Percentiles rank a stretch among this genome's conserved stretches.
phyloP scores from a whole-genome alignment of 2,888 invertebrate genomes.

The Brenthis hecate region DNA sequence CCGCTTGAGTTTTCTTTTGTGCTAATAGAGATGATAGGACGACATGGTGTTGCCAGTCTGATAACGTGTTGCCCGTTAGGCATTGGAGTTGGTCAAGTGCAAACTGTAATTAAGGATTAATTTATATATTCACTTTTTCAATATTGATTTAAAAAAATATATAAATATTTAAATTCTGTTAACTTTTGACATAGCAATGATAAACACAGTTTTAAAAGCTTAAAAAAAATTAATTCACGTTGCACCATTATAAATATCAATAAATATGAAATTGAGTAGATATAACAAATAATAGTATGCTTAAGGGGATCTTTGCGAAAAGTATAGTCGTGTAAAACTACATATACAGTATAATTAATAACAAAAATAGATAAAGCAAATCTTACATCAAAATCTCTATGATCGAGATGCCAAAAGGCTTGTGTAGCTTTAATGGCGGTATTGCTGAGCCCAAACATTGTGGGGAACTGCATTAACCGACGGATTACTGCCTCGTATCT shows the following conservation, averaged over 20 bases:
- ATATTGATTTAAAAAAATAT: not conserved
- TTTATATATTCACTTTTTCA: not conserved
- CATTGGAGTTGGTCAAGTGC: constrained; percentile 86
- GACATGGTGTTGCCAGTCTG: constrained; percentile 88
- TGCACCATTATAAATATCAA: too few relatives aligned
- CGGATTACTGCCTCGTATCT: constrained; percentile 85
- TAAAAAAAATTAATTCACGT: too few relatives aligned
- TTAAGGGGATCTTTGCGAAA: too few relatives aligned
- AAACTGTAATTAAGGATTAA: constrained; percentile 67
- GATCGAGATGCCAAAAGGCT: constrained; percentile 95
- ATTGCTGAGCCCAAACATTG: constrained; percentile 88
- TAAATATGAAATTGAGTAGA: too few relatives aligned
- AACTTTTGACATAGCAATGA: too few relatives aligned
- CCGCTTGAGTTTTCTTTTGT: constrained; percentile 86
- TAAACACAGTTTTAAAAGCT: too few relatives aligned
- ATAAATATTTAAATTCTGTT: not conserved
- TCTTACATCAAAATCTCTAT: constrained; percentile 89
- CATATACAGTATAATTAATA: not conserved
- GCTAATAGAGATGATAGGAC: constrained; percentile 85
- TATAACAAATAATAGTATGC: too few relatives aligned
- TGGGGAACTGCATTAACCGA: constrained; percentile 89
- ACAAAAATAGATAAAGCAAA: not conserved
- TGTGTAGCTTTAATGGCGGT: constrained; percentile 90
- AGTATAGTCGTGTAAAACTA: too few relatives aligned
- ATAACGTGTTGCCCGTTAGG: constrained; percentile 81